Percentiles rank a stretch among this genome's conserved stretches.
phyloP scores from a whole-genome alignment of 2,888 invertebrate genomes.

The Molorchus minor region DNA sequence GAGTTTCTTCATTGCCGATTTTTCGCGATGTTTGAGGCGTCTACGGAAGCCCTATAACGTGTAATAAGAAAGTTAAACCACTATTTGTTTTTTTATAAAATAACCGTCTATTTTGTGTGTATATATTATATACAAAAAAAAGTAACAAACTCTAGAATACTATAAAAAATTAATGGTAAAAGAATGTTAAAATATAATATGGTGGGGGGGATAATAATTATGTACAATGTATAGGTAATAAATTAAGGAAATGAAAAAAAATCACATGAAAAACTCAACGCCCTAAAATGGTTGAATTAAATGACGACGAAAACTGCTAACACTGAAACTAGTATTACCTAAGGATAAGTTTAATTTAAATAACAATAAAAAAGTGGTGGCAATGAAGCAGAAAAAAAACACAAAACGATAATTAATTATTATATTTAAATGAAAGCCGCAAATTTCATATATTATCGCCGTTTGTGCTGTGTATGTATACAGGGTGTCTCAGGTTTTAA shows the following conservation, averaged over 20 bases:
- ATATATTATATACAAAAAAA: conserved; percentile 26
- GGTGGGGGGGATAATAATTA: conserved; percentile 27
- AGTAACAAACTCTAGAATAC: conserved; percentile 21
- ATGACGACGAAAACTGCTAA: no score
- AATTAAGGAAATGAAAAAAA: conserved; percentile 40
- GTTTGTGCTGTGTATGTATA: no score
- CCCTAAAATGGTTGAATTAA: conserved; percentile 25
- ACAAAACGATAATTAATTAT: no score
- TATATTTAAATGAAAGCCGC: no score
- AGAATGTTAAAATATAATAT: conserved; percentile 18
- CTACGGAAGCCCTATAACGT: no score
- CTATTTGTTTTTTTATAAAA: conserved; percentile 12
- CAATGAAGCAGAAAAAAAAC: no score
- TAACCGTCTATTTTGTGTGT: conserved; percentile 22
- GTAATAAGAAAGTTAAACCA: no score
- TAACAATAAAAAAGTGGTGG: no score
- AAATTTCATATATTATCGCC: no score
- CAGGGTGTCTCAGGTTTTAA: no score
- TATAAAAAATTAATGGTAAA: conserved; percentile 24
- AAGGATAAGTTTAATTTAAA: conserved; percentile 10
- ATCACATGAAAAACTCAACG: conserved; percentile 32
- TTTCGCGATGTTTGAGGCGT: no score
- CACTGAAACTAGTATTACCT: conserved; percentile 10
- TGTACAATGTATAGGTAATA: conserved; percentile 39
- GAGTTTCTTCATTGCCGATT: no score